Evolutionary conservation across 2,113 vertebrate genomes (phyloP), one percentile per base, ranked within the genome.

Genomic region (Meleagris gallopavo): DNA sequence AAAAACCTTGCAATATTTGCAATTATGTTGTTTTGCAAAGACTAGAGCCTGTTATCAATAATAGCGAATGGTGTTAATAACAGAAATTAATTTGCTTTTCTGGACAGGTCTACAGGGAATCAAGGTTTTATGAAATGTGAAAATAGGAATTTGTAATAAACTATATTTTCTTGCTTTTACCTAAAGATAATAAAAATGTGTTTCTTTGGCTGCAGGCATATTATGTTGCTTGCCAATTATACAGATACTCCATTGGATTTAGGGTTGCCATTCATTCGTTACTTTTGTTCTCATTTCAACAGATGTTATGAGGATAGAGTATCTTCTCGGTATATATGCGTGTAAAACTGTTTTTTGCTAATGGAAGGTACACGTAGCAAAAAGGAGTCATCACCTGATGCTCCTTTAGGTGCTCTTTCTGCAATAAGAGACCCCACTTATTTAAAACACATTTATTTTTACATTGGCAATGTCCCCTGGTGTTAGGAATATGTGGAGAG

Each of bases 141-240:
- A 92, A 90, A 90, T 78, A 92, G 66, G 66, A 78, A 74, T 85
- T 74, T 85, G 71, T 61, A 74, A 92, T 75, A 85, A 73, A 88
- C 21, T 65, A 10, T n/a, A 70, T 90, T 41, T 57, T 20, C 50
- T 87, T 87, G 69, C 69, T 69, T 80, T 94, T 76, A 54, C 70
- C n/a, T 54, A 24, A 48, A 10, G 55, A 74, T 70, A 81, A 95
- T 74, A 82, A 60, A 85, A 88, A 60, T 32, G 14, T 36, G 21
- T 74, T 81, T 88, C 43, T 54, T 65, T 50, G 32, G 70, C 92
- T 88, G 74, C 55, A 84, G 79, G 70, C 70, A 5, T 74, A 40
- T 90, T 90, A 60, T 69, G 54, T 80, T 50, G 45, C 62, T 50
- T 83, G 21, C 43, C 65, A 67, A 25, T 89, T 60, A 34, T 25